Base-by-base conservation (phyloP, 2,113 vertebrate genomes). In the Vimba vimba region DNA sequence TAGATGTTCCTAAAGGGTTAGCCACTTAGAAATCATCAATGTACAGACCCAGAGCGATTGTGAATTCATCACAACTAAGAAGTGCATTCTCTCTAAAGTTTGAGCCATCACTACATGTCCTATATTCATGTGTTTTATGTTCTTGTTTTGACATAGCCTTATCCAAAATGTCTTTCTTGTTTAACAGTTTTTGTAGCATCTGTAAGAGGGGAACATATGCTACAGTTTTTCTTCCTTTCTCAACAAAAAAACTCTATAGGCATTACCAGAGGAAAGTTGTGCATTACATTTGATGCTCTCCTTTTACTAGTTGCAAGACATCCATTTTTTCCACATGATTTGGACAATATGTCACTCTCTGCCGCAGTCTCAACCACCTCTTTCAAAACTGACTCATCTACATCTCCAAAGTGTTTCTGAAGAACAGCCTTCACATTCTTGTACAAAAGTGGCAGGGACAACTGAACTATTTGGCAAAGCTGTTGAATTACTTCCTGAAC, bases 121-220 rank as follows among this genome's bases (percentile, higher is more conserved):
- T 1, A 30, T 30, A 30, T 30, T 30, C 30, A 30, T 30, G 30
- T 30, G 30, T 30, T 30, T 30, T 30, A 30, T 30, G 30, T 30
- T 30, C 30, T 30, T 30, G 30, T 30, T 30, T 30, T 30, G 30
- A 30, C 30, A 30, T 30, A 30, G 30, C 30, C 30, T 30, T 30
- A 30, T 30, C 30, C 30, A 30, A 30, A 68, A 87, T 69, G 4
- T 87, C 62, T 74, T 39, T 50, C 39, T 39, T 68, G 66, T 43
- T 85, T 11, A 84, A 64, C 23, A 85, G 27, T 78, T 80, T 57
- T 50, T 84, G 83, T 45, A 87, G 64, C 71, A 87, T 82, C 25
- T 83, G n/a, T 27, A 79, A 15, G 59, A 87, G 45, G 0, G 76
- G 82, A 30, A 87, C 55, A 66, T 73, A 85, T 57, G 75, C 52